Base-by-base conservation (phyloP, 2,797 vertebrate genomes). In the Natrix natrix region DNA sequence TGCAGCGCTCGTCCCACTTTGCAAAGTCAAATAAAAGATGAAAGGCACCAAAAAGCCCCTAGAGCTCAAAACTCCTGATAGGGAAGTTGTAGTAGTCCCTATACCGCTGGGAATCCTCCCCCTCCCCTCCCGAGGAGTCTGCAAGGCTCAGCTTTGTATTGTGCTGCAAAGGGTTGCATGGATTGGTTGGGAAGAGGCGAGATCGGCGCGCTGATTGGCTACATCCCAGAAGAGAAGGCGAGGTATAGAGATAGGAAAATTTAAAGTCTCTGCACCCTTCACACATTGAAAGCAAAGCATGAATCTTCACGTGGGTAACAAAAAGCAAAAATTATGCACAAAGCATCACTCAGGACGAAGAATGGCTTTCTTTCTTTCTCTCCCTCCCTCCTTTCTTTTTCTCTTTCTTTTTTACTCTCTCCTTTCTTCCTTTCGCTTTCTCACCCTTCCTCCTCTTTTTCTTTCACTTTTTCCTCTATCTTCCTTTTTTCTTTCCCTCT, bases 371-470 rank as follows among this genome's bases (percentile, higher is more conserved):
- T 13, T 13, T 1, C 8, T 11, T 61, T 3, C 56, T 17, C 5
- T 17, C 56, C 17, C 17, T 57, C 56, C 5, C 2, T 61, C 22
- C 56, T 5, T 7, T 26, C 22, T 59, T 60, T 60, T 7, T 63
- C 11, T 28, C 24, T 63, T 4, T 63, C 24, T 61, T 2, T 26
- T 24, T 3, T 8, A 2, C 22, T 57, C 57, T 6, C 57, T 20
- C 6, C 2, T 20, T 20, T 22, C 57, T 2, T 60, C 2, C 17
- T 60, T 22, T 2, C 20, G 0, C 32, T 4, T 22, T 78, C 13
- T 6, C 2, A 5, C 12, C 0, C 17, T 57, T 16, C 1, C 1
- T 5, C 2, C 56, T 4, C 10, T 26, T 5, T 57, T 4, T 7
- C 20, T 59, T 59, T 59, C 16, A 1, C 5, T 22, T 5, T 2